Conservation (phyloP, 2,888 invertebrate species). For the Zelleria hepariella region DNA sequence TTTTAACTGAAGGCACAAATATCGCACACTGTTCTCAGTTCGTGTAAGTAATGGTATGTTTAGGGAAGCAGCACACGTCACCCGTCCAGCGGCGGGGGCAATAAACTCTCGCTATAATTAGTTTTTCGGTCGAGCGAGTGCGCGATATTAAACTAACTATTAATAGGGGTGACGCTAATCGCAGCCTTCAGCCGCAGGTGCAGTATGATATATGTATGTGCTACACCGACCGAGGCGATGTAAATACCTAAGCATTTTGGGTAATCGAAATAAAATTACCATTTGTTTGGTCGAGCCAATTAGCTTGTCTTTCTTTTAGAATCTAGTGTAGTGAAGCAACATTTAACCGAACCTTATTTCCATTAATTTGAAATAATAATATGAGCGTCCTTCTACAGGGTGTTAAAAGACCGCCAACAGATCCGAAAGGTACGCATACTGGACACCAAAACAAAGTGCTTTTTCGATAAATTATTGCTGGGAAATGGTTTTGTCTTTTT, state of each 20-base stretch:
- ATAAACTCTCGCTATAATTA: slow-evolving; percentile 30
- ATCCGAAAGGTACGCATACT: no score
- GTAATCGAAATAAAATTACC: neutral
- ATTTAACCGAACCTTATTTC: no score
- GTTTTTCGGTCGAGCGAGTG: slow-evolving; percentile 45
- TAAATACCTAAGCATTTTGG: neutral
- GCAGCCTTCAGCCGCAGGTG: slow-evolving; percentile 57
- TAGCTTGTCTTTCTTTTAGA: no score
- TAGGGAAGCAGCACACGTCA: neutral
- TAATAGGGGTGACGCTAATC: slow-evolving; percentile 51
- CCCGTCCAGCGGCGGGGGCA: neutral
- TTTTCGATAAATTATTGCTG: no score
- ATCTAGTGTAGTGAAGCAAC: no score
- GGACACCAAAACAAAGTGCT: no score
- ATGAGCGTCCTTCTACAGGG: no score
- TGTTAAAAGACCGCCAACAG: no score
- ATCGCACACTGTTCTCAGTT: no score
- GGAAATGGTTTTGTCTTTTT: no score
- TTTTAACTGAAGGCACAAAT: neutral
- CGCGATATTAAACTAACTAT: slow-evolving; percentile 48
- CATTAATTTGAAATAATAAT: no score
- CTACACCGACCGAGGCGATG: neutral
- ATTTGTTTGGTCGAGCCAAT: no score
- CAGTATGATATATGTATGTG: slow-evolving; percentile 23
- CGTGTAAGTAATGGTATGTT: neutral